Evolutionary conservation across 2,113 vertebrate species (phyloP), one percentile per base, ranked within the genome.

Genomic region (Tetrax tetrax): DNA sequence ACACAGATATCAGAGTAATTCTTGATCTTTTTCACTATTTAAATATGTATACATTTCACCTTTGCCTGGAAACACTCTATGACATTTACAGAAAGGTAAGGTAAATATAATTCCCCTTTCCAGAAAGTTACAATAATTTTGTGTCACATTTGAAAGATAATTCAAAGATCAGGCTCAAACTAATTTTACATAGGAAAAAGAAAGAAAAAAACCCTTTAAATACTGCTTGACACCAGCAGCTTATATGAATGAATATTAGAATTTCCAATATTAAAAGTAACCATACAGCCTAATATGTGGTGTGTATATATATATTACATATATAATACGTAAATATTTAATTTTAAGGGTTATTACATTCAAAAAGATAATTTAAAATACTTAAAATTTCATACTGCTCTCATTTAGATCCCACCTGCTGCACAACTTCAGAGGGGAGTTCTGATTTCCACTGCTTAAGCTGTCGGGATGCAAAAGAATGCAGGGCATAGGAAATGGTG

Each of bases 381-480:
- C 33, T 54, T 35, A 14, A 47, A 56, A 53, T 20, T 10, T 29
- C 45, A 43, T 12, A 31, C 20, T 51, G 45, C 29, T 63, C 51
- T 75, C 47, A 50, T 48, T 53, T 50, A 94, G 65, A 41, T 28
- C 98, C 97, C 92, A 99, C 99, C 99, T 99, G 99, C 95, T 99
- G 98, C 79, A 99, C 98, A 10, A 99, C 98, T 74, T 99, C 99
- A 6, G 98, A 76, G 1, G 99, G 99, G 57, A 99, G 98, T 68
- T 99, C 99, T 0, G 38, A 97, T 78, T 97, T 97, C 98, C 99
- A 99, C 97, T 99, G 99, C 93, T 99, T 99, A 14, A 99, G 98
- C 96, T 99, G 99, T 12, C 99, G 98, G 0, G 99, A 99, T 6
- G 99, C 99, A 17, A 99, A 99, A 2, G 99, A 99, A 81, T 99